Conservation (phyloP, 2,113 vertebrate genomes). For the Piprites chloris region DNA sequence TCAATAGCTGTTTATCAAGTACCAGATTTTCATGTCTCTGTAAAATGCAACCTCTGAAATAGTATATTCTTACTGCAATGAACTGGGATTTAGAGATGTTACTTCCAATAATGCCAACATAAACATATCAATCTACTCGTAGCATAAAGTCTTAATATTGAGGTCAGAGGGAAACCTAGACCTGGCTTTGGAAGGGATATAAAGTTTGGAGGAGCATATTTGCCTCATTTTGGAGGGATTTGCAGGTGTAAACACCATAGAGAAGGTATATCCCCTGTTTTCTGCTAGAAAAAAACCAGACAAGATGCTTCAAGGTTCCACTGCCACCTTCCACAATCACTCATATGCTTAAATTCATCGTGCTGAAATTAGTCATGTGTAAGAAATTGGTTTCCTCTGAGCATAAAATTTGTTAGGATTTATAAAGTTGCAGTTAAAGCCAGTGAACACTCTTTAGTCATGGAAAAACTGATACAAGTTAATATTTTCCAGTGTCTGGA, state of each 20-base stretch:
- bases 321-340: not conserved
- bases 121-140: not conserved
- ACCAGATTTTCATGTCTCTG: constrained; percentile 23
- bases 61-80: not conserved
- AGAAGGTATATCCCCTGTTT: not conserved
- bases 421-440: not conserved
- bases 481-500: not conserved
- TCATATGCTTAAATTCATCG: not conserved
- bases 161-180: not conserved
- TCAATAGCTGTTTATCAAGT: not conserved
- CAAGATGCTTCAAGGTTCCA: not conserved
- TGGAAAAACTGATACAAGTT: not conserved
- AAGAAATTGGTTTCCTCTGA: not conserved
- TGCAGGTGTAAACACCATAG: not conserved
- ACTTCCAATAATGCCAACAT: not conserved
- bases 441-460: not conserved
- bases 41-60: constrained; percentile 3
- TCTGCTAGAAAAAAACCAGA: not conserved
- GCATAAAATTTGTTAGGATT: not conserved
- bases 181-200: constrained; percentile 20
- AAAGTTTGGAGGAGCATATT: not conserved
- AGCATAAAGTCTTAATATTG: not conserved
- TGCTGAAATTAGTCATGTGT: not conserved
- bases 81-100: constrained; percentile 28
- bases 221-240: not conserved